These are phyloP conservation scores for Eurypyga helias DNA, from an alignment of 2,113 vertebrate genomes.

Conservation along the genomic window DNA sequence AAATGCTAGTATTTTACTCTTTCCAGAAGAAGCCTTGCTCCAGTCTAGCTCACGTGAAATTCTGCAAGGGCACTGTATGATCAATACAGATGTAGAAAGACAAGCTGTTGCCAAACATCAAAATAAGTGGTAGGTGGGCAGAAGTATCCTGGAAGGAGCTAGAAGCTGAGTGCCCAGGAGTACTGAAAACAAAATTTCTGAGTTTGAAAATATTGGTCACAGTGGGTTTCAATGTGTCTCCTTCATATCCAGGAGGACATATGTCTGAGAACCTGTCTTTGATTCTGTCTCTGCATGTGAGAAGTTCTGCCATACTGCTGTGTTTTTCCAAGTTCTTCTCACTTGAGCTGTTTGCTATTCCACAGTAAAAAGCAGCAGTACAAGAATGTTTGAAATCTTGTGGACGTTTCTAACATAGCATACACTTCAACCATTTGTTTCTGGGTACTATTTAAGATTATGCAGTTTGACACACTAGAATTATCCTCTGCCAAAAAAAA, in stretches of 20 bases:
- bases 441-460: background rate
- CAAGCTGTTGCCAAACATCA: background rate
- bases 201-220: background rate
- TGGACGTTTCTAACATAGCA: background rate
- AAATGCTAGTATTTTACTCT: background rate
- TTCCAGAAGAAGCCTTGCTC: background rate
- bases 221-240: accelerated
- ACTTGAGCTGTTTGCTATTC: background rate
- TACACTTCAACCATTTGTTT: background rate
- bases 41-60: background rate
- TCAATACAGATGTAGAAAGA: background rate
- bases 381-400: background rate
- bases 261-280: background rate
- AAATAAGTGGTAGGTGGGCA: background rate
- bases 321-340: background rate
- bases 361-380: background rate
- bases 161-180: background rate
- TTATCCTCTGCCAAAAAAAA: background rate
- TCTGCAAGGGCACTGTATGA: background rate
- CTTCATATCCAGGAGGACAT: too few relatives aligned
- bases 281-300: background rate
- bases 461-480: background rate
- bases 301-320: background rate
- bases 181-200: background rate
- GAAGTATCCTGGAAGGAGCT: background rate